Conservation (phyloP, 2,888 invertebrate species). For the Boloria euphrosyne region DNA sequence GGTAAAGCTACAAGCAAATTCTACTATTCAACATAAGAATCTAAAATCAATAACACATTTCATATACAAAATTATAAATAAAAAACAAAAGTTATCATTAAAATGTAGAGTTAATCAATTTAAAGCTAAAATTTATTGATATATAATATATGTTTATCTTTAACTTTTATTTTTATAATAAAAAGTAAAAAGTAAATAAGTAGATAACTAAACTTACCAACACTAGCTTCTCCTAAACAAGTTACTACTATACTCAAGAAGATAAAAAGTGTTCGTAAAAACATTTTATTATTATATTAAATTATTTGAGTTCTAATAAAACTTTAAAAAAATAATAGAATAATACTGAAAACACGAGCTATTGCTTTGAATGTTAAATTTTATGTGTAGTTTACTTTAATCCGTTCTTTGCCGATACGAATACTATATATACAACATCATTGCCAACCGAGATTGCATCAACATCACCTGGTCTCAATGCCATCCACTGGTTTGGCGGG, state of each 20-base stretch:
- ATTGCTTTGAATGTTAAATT: conserved; percentile 24
- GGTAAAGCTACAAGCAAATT: too few relatives aligned
- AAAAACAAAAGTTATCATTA: too few relatives aligned
- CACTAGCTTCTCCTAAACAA: conserved; percentile 55
- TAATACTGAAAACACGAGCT: conserved; percentile 21
- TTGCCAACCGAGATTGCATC: conserved; percentile 54
- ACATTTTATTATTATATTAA: conserved; percentile 42
- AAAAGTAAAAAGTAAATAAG: background rate
- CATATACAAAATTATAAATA: too few relatives aligned
- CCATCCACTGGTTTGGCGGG: conserved; percentile 54
- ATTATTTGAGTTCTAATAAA: conserved; percentile 28
- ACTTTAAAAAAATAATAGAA: conserved; percentile 10
- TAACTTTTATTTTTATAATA: too few relatives aligned
- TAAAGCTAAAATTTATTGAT: too few relatives aligned
- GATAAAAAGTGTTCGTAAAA: conserved; percentile 42
- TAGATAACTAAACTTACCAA: conserved; percentile 55
- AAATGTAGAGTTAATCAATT: too few relatives aligned
- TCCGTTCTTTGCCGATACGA: conserved; percentile 12
- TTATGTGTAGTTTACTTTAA: conserved; percentile 24
- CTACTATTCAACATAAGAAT: too few relatives aligned
- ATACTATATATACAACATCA: conserved; percentile 18
- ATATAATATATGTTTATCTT: too few relatives aligned
- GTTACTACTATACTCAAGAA: conserved; percentile 47
- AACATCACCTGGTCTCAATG: conserved; percentile 58
- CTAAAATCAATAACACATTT: too few relatives aligned